Evolutionary conservation across 2,113 vertebrate genomes (phyloP), one percentile per base, ranked within the genome.

Genomic region (Takifugu bimaculatus): DNA sequence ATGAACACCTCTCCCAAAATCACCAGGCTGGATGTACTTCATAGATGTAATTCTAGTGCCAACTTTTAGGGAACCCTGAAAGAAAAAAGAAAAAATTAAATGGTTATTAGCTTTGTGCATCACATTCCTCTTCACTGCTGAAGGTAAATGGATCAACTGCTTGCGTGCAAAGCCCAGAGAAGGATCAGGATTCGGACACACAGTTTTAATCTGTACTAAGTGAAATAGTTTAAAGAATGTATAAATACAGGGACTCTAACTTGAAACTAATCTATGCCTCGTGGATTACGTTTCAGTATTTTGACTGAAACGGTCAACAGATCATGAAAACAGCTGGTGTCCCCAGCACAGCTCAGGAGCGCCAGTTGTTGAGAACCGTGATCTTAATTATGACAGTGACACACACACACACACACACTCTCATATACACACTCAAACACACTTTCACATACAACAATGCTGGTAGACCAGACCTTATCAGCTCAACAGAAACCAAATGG

Each of bases 21-120:
- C 77, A 12, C 88, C 88, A 61, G 87, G 77, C 57, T 85, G 92
- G 73, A 93, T 87, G 85, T 95, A 99, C 84, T 94, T 94, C 77
- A 98, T 90, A 55, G 91, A 91, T 49, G 95, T 90, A 26, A 93
- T 92, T 87, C 93, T 95, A 85, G 90, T 93, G 85, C 92, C 93
- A 65, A 99, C 94, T 66, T 93, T 91, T 79, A 99, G 89, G 81
- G 91, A 93, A 65, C 94, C 94, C 96, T 99, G 92, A 84, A 93
- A 92, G 85, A 88, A 87, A n/a, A 80, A 11, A 81, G 44, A 83
- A 14, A 62, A 43, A 48, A 20, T 20, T 20, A 20, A 20, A 42
- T 26, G 64, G 9, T 13, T 56, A 20, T 79, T 14, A 81, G 57
- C 26, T 65, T 20, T 25, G 7, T 4, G 29, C 1, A 39, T 42